Base-by-base conservation (phyloP, 2,888 invertebrate species). In the Elegia similella region DNA sequence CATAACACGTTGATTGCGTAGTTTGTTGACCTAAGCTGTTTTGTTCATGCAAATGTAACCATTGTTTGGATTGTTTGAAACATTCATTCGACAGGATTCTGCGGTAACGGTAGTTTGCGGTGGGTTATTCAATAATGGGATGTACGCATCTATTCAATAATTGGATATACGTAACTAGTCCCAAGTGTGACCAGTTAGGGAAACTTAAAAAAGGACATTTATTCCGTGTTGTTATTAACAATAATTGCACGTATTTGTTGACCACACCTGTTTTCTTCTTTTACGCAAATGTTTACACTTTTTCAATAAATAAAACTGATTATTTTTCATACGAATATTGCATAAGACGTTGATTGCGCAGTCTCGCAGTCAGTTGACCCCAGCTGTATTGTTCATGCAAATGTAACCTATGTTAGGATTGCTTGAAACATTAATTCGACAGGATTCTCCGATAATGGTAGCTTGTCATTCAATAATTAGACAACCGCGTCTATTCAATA, bases 1-100 rank as follows among this genome's bases (percentile, higher is more conserved):
- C 47, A 47, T 77, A 72, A 74, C 71, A 71, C 62, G 23, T 23
- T 63, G 61, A 65, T 58, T 61, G 61, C 61, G 64, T 61, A 52
- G 58, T 67, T 61, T 64, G 57, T 58, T 57, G 50, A 60, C 54
- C 65, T 62, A 62, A 63, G 62, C 64, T 61, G 64, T 73, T 74
- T 73, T 67, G 68, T 64, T 67, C 62, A 73, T 76, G 72, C 68
- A 73, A 76, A 75, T 72, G 64, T 60, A 55, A 61, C 54, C 68
- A 67, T 70, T 75, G 70, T 74, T 79, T 75, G 70, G 70, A 73
- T 79, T 75, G 70, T 73, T 72, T 72, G 71, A 69, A 72, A 72
- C 72, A 70, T 38, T n/a, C 38, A 10, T 12, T 67, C 67, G 69
- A 66, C 63, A 65, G 64, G 57, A 72, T 68, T 70, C 64, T 73